Base-by-base conservation (phyloP, 2,797 vertebrate species). In the Helostoma temminkii region DNA sequence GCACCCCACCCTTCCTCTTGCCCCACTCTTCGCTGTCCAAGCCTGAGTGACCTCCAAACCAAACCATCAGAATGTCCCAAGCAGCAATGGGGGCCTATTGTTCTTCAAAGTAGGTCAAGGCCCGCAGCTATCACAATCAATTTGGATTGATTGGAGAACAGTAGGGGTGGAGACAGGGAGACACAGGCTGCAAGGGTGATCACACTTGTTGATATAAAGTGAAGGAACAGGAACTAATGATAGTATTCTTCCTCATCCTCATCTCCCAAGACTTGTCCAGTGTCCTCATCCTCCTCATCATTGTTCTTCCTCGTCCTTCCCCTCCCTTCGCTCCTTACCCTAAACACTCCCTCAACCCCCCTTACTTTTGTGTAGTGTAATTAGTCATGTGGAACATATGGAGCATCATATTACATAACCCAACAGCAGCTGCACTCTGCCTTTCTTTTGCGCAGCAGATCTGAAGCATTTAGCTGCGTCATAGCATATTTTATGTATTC, bases 81-180 rank as follows among this genome's bases (percentile, higher is more conserved):
- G 74, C 71, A 82, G 63, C 71, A 66, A 0, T 50, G 66, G 74
- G 75, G 76, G 65, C 69, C 91, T 91, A 94, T 95, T 96, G 95
- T 96, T 94, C 81, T 61, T 85, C 74, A 86, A 94, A 90, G 87
- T 92, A 86, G 84, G 91, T 89, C 89, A 95, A 91, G 87, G 83
- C 83, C 81, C 34, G 71, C 71, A 87, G 91, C 91, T 84, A 90
- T 94, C 91, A 93, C 79, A 90, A 87, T 87, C 78, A 86, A 91
- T 94, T 91, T 92, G 79, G 64, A 82, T 57, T 91, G 90, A 92
- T 88, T 77, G 76, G 83, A 83, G 90, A 88, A 83, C 74, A 80
- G 63, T 75, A 66, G 83, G 76, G 48, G 36, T 15, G 58, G 71
- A 66, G 54, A 66, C 32, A 22, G 68, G 61, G 60, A 72, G 75